Evolutionary conservation across 2,888 invertebrate species (phyloP).

Genomic region (Bembecia ichneumoniformis): DNA sequence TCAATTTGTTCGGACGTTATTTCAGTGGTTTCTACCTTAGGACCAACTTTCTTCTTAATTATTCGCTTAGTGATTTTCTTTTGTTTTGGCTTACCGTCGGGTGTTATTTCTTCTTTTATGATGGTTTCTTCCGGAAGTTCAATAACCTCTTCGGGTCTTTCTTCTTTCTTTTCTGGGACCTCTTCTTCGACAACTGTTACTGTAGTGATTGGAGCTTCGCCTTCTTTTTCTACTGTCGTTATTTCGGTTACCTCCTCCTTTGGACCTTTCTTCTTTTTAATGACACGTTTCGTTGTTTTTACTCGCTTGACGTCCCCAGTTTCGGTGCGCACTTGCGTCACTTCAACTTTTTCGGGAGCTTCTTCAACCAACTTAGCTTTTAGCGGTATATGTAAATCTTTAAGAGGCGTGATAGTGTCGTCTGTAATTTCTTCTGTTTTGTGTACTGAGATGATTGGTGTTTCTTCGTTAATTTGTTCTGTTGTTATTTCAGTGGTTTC

Average conservation of each 20-base stretch:
- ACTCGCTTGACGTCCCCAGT: constrained; percentile 11
- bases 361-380: constrained; percentile 23
- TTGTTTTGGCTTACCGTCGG: constrained; percentile 21
- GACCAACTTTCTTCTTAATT: constrained; percentile 30
- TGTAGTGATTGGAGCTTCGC: constrained; percentile 10
- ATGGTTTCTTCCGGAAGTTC: constrained; percentile 27
- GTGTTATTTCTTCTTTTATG: constrained; percentile 20
- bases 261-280: constrained; percentile 27
- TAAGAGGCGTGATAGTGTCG: constrained; percentile 20
- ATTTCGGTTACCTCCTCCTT: constrained; percentile 32
- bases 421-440: constrained; percentile 15
- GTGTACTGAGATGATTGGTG: constrained; percentile 13
- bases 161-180: constrained; percentile 2
- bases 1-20: constrained; percentile 15
- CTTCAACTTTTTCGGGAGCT: constrained; percentile 11
- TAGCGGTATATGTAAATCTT: constrained; percentile 18
- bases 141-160: constrained; percentile 10
- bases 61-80: constrained; percentile 24
- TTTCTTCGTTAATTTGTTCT: constrained; percentile 31
- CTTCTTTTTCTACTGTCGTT: constrained; percentile 24
- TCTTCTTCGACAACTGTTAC: constrained; percentile 3
- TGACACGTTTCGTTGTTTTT: constrained; percentile 15
- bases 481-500: constrained; percentile 6
- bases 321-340: constrained; percentile 14
- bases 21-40: constrained; percentile 22